Evolutionary conservation across 2,113 vertebrate genomes (phyloP).

Genomic region (Corvus cornix): DNA sequence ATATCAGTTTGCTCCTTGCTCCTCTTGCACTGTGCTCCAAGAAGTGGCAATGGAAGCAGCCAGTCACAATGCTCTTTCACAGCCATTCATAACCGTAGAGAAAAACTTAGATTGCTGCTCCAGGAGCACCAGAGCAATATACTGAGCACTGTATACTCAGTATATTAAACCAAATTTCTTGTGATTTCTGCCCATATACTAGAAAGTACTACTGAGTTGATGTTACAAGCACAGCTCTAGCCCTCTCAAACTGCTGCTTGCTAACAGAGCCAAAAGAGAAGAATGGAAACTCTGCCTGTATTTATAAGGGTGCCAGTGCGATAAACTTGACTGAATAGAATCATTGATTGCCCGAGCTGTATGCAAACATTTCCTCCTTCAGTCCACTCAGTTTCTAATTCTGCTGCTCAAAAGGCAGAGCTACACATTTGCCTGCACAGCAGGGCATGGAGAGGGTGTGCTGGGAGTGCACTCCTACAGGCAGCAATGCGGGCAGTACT

Average conservation of each 20-base stretch:
- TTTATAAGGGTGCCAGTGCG: not conserved
- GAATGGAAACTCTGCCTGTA: not conserved
- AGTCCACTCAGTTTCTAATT: not conserved
- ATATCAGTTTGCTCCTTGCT: not conserved
- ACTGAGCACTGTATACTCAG: not conserved
- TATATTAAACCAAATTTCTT: not conserved
- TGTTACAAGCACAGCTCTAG: not conserved
- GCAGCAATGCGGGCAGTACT: not conserved
- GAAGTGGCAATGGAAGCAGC: not conserved
- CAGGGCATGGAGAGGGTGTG: not conserved
- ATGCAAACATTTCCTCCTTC: not conserved
- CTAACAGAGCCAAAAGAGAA: not conserved
- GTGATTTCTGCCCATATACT: not conserved
- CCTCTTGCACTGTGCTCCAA: not conserved
- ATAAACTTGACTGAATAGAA: not conserved
- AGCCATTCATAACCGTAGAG: not conserved
- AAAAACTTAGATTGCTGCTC: not conserved
- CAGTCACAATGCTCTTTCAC: not conserved
- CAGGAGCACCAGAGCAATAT: not conserved
- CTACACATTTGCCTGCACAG: not conserved
- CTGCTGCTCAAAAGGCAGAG: not conserved
- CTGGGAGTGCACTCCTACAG: not conserved
- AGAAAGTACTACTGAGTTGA: not conserved
- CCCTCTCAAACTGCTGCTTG: not conserved
- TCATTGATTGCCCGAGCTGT: not conserved